These are phyloP conservation scores for Bombyx mandarina DNA, from an alignment of 1,140 invertebrate species.

Conservation along the genomic window DNA sequence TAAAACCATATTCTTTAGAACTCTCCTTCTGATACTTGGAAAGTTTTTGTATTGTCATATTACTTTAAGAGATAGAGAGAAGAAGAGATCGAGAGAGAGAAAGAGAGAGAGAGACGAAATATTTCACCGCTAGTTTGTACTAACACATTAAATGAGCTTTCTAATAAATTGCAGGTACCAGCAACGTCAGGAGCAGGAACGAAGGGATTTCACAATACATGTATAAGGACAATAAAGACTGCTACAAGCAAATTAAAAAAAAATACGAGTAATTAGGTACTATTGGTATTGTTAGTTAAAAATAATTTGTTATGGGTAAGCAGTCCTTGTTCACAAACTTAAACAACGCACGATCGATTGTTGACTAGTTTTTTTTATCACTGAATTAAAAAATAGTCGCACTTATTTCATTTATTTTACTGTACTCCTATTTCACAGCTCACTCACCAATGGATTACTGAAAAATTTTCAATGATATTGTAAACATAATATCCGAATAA, in stretches of 20 bases:
- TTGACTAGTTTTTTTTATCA: neutral
- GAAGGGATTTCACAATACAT: constrained; percentile 76
- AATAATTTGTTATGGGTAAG: neutral
- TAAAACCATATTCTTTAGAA: no score
- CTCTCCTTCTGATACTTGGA: no score
- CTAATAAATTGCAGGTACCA: constrained; percentile 67
- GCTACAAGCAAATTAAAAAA: constrained; percentile 35
- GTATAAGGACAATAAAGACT: constrained; percentile 72
- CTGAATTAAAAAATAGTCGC: neutral
- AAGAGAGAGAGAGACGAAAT: no score
- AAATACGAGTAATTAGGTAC: constrained; percentile 13
- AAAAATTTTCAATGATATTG: no score
- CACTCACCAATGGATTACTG: no score
- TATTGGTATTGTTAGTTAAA: constrained; percentile 38
- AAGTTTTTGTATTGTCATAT: no score
- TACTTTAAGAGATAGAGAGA: no score
- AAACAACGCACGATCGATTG: neutral
- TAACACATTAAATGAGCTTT: constrained; percentile 6
- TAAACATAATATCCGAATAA: no score
- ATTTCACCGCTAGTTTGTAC: constrained; percentile 4
- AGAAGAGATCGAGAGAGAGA: no score
- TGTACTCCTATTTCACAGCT: no score
- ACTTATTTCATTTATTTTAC: no score
- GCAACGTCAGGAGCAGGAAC: constrained; percentile 74
- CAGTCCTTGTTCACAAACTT: no score